Conservation (phyloP, 2,797 vertebrate genomes). For the Arctocebus calabarensis region DNA sequence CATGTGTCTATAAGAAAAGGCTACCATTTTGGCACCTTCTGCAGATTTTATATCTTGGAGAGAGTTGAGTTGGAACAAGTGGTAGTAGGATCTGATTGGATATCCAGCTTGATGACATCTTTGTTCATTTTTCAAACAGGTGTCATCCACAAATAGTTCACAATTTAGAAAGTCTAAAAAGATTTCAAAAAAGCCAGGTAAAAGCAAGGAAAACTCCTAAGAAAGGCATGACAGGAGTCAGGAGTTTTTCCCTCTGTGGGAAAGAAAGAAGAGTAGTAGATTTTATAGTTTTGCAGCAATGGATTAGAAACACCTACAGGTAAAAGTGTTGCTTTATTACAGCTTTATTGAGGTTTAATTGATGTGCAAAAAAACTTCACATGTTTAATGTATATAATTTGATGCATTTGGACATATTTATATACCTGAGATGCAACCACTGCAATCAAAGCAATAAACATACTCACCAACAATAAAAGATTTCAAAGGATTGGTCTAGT, state of each 20-base stretch:
- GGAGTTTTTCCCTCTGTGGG: not conserved
- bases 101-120: not conserved
- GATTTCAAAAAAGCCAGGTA: not conserved
- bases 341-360: not conserved
- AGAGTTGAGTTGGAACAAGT: not conserved
- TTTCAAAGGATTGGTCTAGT: constrained; percentile 9
- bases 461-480: not conserved
- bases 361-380: not conserved
- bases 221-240: not conserved
- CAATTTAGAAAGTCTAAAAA: not conserved
- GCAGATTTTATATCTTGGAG: not conserved
- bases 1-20: not conserved
- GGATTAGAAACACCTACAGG: not conserved
- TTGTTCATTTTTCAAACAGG: not conserved
- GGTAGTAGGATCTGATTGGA: not conserved
- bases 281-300: not conserved
- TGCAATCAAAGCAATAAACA: not conserved
- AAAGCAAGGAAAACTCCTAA: constrained; percentile 15
- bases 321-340: not conserved
- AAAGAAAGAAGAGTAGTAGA: not conserved
- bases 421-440: not conserved
- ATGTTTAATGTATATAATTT: not conserved
- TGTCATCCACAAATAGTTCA: not conserved
- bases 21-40: not conserved
- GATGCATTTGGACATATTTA: not conserved